phyloP scores from a whole-genome alignment of 1,140 invertebrate species.

The Riptortus pedestris region DNA sequence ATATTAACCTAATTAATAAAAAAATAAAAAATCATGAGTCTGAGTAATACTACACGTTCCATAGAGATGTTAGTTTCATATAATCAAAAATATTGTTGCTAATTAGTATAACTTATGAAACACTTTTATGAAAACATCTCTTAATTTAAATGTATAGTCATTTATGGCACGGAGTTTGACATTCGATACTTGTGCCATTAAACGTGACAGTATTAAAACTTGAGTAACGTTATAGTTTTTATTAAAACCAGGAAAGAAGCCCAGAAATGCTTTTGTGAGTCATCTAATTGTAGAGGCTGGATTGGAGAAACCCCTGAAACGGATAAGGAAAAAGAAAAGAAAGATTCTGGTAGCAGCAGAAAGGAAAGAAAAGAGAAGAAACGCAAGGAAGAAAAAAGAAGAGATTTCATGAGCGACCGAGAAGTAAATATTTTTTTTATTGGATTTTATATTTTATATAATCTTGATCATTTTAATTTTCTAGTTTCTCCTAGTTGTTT shows the following conservation, averaged over 20 bases:
- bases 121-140: too few species aligned
- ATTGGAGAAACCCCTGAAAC: constrained; percentile 75
- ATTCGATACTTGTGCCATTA: too few species aligned
- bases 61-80: background rate
- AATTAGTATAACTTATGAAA: background rate
- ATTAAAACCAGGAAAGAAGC: constrained; percentile 63
- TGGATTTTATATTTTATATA: too few species aligned
- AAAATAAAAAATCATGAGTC: too few species aligned
- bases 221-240: too few species aligned
- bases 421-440: constrained; percentile 48
- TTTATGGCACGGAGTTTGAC: too few species aligned
- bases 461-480: too few species aligned
- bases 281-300: constrained; percentile 79
- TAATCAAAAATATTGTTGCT: background rate
- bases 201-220: too few species aligned
- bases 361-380: constrained; percentile 26
- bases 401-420: constrained; percentile 45
- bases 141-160: too few species aligned
- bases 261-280: constrained; percentile 87
- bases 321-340: constrained; percentile 37
- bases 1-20: too few species aligned
- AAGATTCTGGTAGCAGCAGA: constrained; percentile 31
- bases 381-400: constrained; percentile 31
- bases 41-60: too few species aligned
- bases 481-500: too few species aligned